Conservation (phyloP, 2,113 vertebrate species). For the Nycticebus coucang region DNA sequence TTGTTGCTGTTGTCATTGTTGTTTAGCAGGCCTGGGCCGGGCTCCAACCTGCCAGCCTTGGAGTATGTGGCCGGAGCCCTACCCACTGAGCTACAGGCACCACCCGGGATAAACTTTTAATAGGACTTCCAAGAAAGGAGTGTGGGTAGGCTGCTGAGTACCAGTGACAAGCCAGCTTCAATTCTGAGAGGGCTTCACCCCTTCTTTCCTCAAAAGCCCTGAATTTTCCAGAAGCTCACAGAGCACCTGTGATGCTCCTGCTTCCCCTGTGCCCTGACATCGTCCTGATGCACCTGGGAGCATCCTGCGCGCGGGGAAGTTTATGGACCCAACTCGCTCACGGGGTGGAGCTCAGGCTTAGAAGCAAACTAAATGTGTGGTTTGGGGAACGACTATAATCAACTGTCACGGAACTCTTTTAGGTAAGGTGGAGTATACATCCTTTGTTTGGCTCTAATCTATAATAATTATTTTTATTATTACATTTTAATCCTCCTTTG, state of each 20-base stretch:
- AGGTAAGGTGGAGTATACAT: background rate
- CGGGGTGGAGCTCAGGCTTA: background rate
- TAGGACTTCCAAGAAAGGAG: background rate
- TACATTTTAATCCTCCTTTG: slow-evolving; percentile 58
- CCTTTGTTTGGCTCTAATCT: slow-evolving; percentile 37
- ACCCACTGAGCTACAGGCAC: too few species aligned
- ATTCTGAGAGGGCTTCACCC: fast-evolving
- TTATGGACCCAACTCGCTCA: background rate
- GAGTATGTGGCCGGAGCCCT: too few species aligned
- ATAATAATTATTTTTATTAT: slow-evolving; percentile 61
- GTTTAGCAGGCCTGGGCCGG: too few species aligned
- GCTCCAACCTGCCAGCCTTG: too few species aligned
- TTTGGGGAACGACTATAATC: background rate
- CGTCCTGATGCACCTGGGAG: background rate
- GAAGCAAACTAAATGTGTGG: background rate
- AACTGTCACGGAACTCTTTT: background rate
- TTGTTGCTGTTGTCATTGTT: too few species aligned
- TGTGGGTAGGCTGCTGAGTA: background rate
- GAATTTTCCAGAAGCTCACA: background rate
- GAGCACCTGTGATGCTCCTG: background rate
- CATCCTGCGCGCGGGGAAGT: background rate
- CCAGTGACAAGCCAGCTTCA: background rate
- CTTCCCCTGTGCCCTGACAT: background rate
- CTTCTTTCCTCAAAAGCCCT: background rate
- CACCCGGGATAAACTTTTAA: too few species aligned